phyloP scores from a whole-genome alignment of 2,113 vertebrate species.

The Uropsilus gracilis region DNA sequence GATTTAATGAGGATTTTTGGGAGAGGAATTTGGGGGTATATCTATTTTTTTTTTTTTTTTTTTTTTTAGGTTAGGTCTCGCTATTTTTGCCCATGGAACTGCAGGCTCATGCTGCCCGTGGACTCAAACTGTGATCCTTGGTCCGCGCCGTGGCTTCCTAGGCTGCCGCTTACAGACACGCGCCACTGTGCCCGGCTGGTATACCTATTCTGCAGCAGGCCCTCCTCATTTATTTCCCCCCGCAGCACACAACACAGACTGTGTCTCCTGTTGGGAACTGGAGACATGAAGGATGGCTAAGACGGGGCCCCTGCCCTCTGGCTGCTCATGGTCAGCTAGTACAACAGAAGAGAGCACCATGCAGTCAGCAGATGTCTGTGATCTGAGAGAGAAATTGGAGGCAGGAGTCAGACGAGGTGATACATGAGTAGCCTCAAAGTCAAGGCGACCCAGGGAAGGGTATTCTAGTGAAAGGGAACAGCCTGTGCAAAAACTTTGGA shows the following conservation, averaged over 20 bases:
- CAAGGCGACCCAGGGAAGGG: neutral
- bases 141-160: too few species aligned
- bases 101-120: too few species aligned
- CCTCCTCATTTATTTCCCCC: neutral
- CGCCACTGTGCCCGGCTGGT: too few species aligned
- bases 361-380: neutral
- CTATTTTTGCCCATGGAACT: too few species aligned
- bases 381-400: too few species aligned
- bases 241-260: neutral
- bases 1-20: neutral
- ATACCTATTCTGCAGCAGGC: neutral
- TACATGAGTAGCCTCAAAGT: neutral
- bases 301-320: neutral
- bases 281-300: neutral
- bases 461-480: neutral
- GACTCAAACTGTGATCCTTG: too few species aligned
- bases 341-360: neutral
- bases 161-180: too few species aligned
- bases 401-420: neutral
- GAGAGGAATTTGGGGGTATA: neutral
- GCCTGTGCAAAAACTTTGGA: neutral
- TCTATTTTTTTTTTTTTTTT: too few species aligned
- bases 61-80: too few species aligned
- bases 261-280: neutral
- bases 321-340: neutral